Evolutionary conservation across 2,113 vertebrate species (phyloP).

Genomic region (Pimephales promelas): DNA sequence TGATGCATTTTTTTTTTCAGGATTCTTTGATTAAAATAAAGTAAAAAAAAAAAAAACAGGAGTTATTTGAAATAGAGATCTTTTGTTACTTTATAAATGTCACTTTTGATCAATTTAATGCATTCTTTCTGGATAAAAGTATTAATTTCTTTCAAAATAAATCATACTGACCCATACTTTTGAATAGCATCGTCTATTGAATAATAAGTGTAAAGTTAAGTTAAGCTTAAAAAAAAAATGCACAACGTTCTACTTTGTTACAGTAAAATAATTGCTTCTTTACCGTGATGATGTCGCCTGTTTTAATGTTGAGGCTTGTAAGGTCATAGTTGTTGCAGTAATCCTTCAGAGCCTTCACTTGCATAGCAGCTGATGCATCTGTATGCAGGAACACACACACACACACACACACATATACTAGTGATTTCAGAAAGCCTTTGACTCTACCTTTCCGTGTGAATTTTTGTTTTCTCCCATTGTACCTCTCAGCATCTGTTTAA

Average conservation of each 20-base stretch:
- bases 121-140: background rate
- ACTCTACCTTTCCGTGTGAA: background rate
- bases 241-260: background rate
- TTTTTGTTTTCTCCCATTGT: background rate
- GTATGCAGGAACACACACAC: conserved; percentile 49
- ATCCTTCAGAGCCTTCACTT: conserved; percentile 93
- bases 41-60: background rate
- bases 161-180: background rate
- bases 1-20: no score
- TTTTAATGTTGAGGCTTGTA: conserved; percentile 97
- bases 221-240: background rate
- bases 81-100: background rate
- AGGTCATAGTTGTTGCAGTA: conserved; percentile 99
- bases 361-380: conserved; percentile 96
- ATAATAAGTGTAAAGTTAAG: background rate
- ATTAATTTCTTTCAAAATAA: background rate
- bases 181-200: background rate
- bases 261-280: conserved; percentile 51
- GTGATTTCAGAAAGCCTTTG: background rate
- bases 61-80: background rate
- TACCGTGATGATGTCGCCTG: conserved; percentile 95
- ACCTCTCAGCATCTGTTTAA: conserved; percentile 97
- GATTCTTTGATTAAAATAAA: background rate
- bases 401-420: conserved; percentile 44
- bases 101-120: background rate